Evolutionary conservation across 2,797 vertebrate genomes (phyloP), one percentile per base, ranked within the genome.

Genomic region (Chrysocyon brachyurus): DNA sequence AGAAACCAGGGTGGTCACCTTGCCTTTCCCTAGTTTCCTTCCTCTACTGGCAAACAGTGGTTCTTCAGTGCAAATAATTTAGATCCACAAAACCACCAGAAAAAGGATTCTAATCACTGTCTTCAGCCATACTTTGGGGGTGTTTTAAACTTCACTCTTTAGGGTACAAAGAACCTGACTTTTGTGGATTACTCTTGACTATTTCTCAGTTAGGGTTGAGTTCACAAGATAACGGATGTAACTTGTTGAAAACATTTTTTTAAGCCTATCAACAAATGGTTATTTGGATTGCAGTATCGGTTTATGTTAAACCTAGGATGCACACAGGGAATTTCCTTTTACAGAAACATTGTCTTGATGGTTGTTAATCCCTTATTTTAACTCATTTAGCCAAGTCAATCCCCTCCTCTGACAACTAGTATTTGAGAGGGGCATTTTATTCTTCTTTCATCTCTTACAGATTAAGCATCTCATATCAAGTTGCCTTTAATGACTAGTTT

Each of bases 401-500:
- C 40, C 21, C 14, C 11, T 52, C 15, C 4, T 16, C 33, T 11
- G 19, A 15, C 22, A 94, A 75, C 24, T 33, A 59, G 86, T 91
- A 14, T 92, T 49, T 92, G n/a, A 14, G 86, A 93, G 33, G 86
- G n/a, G 17, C 78, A 54, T 81, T 90, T 75, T 83, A 19, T 49
- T 70, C 52, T 70, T 64, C 33, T 70, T 56, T 72, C 24, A 77
- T 21, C n/a, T 92, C 9, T 66, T 78, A 46, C 49, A 87, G 40
- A 75, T 63, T 77, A 78, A 49, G 5, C 31, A 16, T 64, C 14
- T 78, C 36, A 72, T 40, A 73, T 26, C 22, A 33, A 49, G 31
- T 86, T 89, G 56, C 26, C 46, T 93, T 91, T 91, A 91, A 91
- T 63, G 24, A 75, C 63, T 59, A 81, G 49, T 81, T 94, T 96